Conservation (phyloP, 2,113 vertebrate genomes). For the Mastomys coucha region DNA sequence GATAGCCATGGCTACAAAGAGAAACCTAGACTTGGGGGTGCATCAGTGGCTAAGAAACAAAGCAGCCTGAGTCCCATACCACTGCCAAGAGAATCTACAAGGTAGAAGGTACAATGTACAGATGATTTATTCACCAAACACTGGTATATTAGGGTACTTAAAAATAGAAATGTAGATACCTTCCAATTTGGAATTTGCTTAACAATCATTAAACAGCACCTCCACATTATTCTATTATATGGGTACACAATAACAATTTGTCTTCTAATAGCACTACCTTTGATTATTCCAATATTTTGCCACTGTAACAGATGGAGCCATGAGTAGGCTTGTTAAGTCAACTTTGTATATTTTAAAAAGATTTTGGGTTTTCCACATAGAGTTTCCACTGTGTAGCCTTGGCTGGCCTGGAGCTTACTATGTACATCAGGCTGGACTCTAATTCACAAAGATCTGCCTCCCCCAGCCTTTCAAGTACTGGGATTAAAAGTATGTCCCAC, state of each 20-base stretch:
- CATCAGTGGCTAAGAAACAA: neutral
- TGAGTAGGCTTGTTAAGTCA: neutral
- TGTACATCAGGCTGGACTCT: neutral
- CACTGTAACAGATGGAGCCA: neutral
- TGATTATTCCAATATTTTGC: neutral
- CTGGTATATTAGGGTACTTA: neutral
- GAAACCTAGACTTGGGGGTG: neutral
- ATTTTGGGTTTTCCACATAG: neutral
- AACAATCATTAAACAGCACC: neutral
- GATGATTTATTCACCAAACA: neutral
- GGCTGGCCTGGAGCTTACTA: neutral
- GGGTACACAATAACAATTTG: neutral
- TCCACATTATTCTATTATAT: neutral
- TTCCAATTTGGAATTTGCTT: neutral
- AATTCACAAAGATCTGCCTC: neutral
- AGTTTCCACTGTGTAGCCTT: neutral
- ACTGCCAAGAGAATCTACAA: neutral
- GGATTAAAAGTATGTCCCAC: neutral
- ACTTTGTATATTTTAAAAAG: neutral
- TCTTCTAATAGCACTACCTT: neutral
- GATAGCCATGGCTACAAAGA: neutral
- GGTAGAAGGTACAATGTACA: accelerated
- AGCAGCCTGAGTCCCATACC: neutral
- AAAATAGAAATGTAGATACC: neutral
- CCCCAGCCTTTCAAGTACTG: neutral